phyloP scores from a whole-genome alignment of 2,888 invertebrate species.

The Leucophenga montana region DNA sequence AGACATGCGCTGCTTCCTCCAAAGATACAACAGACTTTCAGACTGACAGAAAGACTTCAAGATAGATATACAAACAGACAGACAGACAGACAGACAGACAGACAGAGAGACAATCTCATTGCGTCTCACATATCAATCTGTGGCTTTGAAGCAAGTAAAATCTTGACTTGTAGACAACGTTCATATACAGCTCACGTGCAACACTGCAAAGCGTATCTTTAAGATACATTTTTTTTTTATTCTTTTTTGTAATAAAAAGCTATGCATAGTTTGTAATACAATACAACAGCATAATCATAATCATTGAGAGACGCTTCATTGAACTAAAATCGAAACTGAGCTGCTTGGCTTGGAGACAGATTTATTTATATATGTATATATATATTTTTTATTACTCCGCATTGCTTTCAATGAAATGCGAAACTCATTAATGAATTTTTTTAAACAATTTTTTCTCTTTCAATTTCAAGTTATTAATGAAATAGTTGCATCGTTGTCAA shows the following conservation, averaged over 20 bases:
- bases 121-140: constrained; percentile 65
- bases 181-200: constrained; percentile 10
- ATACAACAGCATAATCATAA: constrained; percentile 10
- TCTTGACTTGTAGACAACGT: constrained; percentile 24
- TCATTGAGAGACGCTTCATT: constrained; percentile 16
- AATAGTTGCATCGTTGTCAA: constrained; percentile 1
- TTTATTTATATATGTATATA: no score
- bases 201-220: constrained; percentile 54
- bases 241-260: not conserved
- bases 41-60: no score
- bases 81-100: constrained; percentile 30
- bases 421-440: constrained; percentile 62
- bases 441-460: constrained; percentile 20
- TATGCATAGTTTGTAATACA: not conserved
- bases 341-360: constrained; percentile 46
- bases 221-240: constrained; percentile 52
- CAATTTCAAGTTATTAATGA: constrained; percentile 34
- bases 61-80: constrained; percentile 30
- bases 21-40: not conserved
- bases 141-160: constrained; percentile 32
- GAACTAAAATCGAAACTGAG: constrained; percentile 41
- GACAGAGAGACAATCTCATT: constrained; percentile 28
- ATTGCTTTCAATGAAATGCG: constrained; percentile 50
- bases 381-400: constrained; percentile 31
- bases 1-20: not conserved